Conservation (phyloP, 2,113 vertebrate genomes). For the Equus przewalskii region DNA sequence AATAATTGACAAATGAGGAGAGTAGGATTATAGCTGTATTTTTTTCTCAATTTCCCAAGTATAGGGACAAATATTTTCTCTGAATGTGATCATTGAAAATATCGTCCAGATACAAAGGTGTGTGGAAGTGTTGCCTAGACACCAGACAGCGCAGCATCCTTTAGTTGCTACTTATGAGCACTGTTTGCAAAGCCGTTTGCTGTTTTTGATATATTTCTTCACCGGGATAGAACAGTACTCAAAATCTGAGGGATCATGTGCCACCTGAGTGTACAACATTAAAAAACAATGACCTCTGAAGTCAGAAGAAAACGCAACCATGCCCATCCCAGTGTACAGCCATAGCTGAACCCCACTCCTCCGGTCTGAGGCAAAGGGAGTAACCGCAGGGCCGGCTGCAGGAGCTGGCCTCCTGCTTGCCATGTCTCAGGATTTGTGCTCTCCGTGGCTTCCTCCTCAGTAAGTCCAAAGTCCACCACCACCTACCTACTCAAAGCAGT, state of each 20-base stretch:
- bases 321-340: background rate
- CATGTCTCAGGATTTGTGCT: background rate
- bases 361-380: background rate
- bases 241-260: background rate
- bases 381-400: rapidly evolving
- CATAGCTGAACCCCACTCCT: too few species aligned
- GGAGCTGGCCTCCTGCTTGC: too few species aligned
- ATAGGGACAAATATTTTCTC: background rate
- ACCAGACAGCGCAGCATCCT: too few species aligned
- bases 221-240: background rate
- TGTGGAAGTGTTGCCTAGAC: background rate
- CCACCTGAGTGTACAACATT: rapidly evolving
- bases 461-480: background rate
- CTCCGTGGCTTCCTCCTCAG: background rate
- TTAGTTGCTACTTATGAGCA: background rate
- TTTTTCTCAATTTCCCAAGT: background rate
- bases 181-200: background rate
- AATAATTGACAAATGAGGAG: background rate
- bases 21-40: background rate
- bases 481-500: background rate
- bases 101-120: background rate
- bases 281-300: background rate
- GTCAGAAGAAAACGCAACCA: background rate
- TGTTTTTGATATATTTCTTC: background rate
- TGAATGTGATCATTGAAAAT: background rate